Evolutionary conservation across 2,888 invertebrate species (phyloP), one percentile per base, ranked within the genome.

Genomic region (Rhynchonema sp.): DNA sequence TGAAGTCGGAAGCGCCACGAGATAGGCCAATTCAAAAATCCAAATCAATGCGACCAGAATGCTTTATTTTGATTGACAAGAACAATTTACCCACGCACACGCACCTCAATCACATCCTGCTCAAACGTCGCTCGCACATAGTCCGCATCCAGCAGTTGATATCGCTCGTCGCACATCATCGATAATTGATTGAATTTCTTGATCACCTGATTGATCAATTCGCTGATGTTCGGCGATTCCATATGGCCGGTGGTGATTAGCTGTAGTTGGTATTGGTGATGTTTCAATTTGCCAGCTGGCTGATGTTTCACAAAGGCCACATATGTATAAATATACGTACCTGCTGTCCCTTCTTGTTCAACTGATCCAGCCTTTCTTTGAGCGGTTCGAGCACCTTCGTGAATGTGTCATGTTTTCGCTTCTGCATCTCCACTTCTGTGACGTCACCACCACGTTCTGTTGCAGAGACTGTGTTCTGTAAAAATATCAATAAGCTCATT

Each of bases 391-490:
- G 81, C 0, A 92, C 77, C 69, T 89, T 89, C 73, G 90, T 90
- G 73, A 96, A 92, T 1, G 87, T 90, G 67, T 90, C 91, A 67
- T 94, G 91, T 71, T 89, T 89, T 77, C 88, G 89, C 29, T 87
- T 81, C 70, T 86, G 83, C 53, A 84, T 84, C 67, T 87, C 85
- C 0, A 94, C 90, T 72, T 88, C 87, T 70, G 92, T 90, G 46
- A 79, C 74, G 2, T 72, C 71, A 2, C 66, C 67, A 22, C 73
- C 73, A 29, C 70, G 63, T 58, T 74, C 74, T 28, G 65, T 65
- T 56, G 68, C 68, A 9, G 67, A 63, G 38, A 76, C 62, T 27
- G 72, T 70, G 26, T 70, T 71, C 68, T 72, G 53, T 17, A 55
- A 9, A 25, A 25, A 54, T 9, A 54, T n/a, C n/a, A n/a, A n/a